Evolutionary conservation across 2,888 invertebrate genomes (phyloP), one percentile per base, ranked within the genome.

Genomic region (Cistogaster globosa): DNA sequence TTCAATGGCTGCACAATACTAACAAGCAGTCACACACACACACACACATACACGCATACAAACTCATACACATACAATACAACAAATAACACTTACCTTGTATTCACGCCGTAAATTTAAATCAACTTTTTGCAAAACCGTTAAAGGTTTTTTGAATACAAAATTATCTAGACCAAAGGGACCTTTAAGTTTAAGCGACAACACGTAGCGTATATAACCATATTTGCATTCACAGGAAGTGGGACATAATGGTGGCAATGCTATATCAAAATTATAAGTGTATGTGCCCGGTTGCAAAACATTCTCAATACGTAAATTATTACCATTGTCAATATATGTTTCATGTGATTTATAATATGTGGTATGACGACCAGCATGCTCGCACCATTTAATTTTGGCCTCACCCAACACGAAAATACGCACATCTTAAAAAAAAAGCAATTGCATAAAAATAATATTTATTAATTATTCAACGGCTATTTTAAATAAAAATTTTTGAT

Each of bases 41-140:
- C 42, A 42, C 42, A 42, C 38, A 38, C 38, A 38, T 8, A 38
- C 38, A 38, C 38, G 8, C 9, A 38, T 11, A 38, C 9, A 38
- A 1, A 63, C 45, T 9, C 6, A 11, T 8, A 55, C 9, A 55
- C 7, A 55, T 8, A 48, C 26, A 42, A 42, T 12, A 42, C 12
- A 42, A 12, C 7, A 11, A 42, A 12, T 42, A 12, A 12, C 12
- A 58, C 67, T 79, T 93, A 96, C 96, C 92, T 94, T 93, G 82
- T 95, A 94, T 79, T 94, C 94, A 6, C 95, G 93, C 90, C 95
- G 94, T 88, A 94, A 93, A 92, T 97, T 97, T 81, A 98, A 94
- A 92, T 97, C 97, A 87, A 97, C 93, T 14, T 95, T 94, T 86
- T 96, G 95, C 71, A 96, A 93, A 14, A 98, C 95, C 32, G 96